Evolutionary conservation across 2,888 invertebrate species (phyloP).

Genomic region (Poecilobothrus nobilitatus): DNA sequence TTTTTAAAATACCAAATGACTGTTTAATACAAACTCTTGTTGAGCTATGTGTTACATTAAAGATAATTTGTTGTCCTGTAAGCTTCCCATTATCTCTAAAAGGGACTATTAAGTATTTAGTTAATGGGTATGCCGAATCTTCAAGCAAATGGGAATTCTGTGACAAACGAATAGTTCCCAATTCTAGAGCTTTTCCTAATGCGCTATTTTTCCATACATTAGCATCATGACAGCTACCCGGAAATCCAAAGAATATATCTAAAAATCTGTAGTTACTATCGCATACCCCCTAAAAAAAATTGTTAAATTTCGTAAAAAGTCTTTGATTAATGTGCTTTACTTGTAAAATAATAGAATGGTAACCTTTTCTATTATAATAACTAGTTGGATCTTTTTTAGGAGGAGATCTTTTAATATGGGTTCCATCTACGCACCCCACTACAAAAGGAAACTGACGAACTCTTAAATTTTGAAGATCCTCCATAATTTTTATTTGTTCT

Average conservation of each 20-base stretch:
- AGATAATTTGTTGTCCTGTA: too few species aligned
- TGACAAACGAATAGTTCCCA: background rate
- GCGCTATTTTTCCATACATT: slow-evolving; percentile 9
- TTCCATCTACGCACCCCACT: too few species aligned
- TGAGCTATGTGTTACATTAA: too few species aligned
- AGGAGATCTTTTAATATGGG: slow-evolving; percentile 12
- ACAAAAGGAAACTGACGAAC: slow-evolving; percentile 11
- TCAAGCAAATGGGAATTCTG: background rate
- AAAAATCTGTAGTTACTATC: slow-evolving; percentile 12
- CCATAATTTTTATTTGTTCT: slow-evolving; percentile 7
- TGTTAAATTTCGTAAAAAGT: background rate
- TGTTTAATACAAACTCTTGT: slow-evolving; percentile 12
- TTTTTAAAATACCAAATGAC: slow-evolving; percentile 13
- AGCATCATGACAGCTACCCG: slow-evolving; percentile 15
- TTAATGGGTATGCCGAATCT: background rate
- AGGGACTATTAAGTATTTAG: background rate
- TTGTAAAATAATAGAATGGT: too few species aligned
- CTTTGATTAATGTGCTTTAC: background rate
- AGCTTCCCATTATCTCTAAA: background rate
- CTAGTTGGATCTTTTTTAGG: slow-evolving; percentile 12
- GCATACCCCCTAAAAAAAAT: slow-evolving; percentile 14
- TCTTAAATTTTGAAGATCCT: slow-evolving; percentile 13
- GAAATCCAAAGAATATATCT: slow-evolving; percentile 12
- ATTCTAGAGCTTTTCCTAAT: background rate
- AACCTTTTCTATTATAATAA: slow-evolving; percentile 14